These are phyloP conservation scores for Melanotaenia parkinsoni DNA, from an alignment of 2,797 vertebrate genomes.

Conservation along the genomic window DNA sequence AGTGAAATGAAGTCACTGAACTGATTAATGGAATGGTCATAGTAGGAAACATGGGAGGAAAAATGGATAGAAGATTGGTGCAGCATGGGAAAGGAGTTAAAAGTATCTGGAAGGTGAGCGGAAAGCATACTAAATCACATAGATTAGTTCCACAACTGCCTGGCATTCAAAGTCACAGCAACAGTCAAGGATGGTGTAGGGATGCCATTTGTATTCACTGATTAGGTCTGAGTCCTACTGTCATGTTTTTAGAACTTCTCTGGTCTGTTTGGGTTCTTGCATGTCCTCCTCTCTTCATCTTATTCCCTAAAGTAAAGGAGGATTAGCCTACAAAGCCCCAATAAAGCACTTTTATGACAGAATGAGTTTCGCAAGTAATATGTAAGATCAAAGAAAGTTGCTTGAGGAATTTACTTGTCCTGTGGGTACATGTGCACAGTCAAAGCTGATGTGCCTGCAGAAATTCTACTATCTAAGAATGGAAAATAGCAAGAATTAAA, in stretches of 20 bases:
- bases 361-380: conserved; percentile 33
- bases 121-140: conserved; percentile 48
- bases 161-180: conserved; percentile 47
- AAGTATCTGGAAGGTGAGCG: conserved; percentile 35
- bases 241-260: conserved; percentile 41
- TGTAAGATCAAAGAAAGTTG: conserved; percentile 19
- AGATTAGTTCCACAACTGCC: conserved; percentile 72
- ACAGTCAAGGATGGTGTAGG: conserved; percentile 40
- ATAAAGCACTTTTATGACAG: conserved; percentile 35
- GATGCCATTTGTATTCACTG: conserved; percentile 60
- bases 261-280: conserved; percentile 34
- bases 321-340: conserved; percentile 46
- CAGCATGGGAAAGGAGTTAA: conserved; percentile 32
- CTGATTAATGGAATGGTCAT: conserved; percentile 39
- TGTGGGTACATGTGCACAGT: background rate
- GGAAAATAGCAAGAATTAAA: too few species aligned
- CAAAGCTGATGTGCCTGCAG: background rate
- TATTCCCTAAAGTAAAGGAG: conserved; percentile 22
- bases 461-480: background rate
- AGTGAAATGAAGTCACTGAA: conserved; percentile 17
- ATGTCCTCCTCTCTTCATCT: conserved; percentile 19
- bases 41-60: conserved; percentile 6
- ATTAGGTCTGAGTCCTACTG: conserved; percentile 55
- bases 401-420: conserved; percentile 13
- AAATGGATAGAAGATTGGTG: background rate